Conservation (phyloP, 2,113 vertebrate genomes). For the Mixornis gularis region DNA sequence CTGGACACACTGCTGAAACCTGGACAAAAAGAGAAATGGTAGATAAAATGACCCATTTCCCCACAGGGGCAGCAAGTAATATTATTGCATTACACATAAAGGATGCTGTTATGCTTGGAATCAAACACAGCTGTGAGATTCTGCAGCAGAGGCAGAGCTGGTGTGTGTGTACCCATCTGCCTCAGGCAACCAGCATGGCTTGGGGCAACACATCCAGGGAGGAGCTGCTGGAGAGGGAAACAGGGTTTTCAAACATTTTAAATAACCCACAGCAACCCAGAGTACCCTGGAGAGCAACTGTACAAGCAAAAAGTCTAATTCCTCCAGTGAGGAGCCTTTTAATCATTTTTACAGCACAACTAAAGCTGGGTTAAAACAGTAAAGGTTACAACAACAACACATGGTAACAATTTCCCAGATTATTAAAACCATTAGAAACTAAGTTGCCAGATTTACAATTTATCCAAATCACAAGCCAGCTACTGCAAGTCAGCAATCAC, state of each 20-base stretch:
- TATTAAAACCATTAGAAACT: neutral
- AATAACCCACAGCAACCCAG: neutral
- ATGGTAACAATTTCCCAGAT: neutral
- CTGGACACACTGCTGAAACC: neutral
- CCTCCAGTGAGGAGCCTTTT: neutral
- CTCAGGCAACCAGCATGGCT: neutral
- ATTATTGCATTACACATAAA: neutral
- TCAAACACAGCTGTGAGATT: neutral
- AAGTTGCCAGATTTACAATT: neutral
- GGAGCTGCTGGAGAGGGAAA: neutral
- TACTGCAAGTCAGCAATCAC: neutral
- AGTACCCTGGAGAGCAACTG: neutral
- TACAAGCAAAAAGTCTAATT: neutral
- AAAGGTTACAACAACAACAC: neutral
- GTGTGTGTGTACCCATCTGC: neutral
- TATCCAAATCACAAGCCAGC: neutral
- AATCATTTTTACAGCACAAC: neutral
- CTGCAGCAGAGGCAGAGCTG: rapidly evolving
- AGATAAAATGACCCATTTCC: neutral
- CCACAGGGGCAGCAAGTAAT: neutral
- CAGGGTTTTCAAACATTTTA: neutral
- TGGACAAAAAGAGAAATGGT: neutral
- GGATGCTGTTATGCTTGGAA: neutral
- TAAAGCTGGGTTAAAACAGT: neutral
- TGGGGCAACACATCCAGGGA: neutral